A percentile compares a stretch with the other conserved stretches of the same genome.
These are phyloP conservation scores for Addax nasomaculatus DNA, from an alignment of 2,113 vertebrate species.

Conservation along the genomic window DNA sequence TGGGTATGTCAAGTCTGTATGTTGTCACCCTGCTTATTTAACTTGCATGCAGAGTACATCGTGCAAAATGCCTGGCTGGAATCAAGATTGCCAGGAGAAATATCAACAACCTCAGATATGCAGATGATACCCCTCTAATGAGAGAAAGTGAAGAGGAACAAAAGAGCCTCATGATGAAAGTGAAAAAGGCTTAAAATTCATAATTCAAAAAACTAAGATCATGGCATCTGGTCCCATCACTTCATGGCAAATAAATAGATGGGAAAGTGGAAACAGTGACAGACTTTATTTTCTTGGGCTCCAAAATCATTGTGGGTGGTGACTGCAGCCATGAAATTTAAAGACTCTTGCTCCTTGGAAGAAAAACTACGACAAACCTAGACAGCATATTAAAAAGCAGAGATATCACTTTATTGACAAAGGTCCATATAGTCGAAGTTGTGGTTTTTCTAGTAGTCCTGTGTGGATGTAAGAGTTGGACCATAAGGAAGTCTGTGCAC, in stretches of 20 bases:
- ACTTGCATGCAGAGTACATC: background rate
- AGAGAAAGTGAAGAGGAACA: background rate
- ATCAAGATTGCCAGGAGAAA: background rate
- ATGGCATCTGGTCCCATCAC: background rate
- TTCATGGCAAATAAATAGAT: background rate
- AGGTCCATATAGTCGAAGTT: background rate
- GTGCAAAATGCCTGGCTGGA: background rate
- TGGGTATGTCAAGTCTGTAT: background rate
- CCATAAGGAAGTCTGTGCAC: background rate
- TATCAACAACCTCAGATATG: background rate
- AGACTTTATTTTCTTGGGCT: background rate
- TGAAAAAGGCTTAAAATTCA: background rate
- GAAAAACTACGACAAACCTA: background rate
- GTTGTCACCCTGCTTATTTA: background rate
- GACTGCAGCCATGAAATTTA: background rate
- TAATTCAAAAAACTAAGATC: background rate
- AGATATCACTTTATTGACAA: background rate
- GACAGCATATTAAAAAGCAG: background rate
- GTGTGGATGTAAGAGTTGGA: background rate
- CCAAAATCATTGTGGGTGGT: background rate
- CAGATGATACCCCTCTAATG: background rate
- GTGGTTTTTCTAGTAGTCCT: background rate
- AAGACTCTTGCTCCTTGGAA: background rate
- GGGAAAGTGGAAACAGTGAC: background rate
- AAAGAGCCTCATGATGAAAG: background rate